Evolutionary conservation across 2,797 vertebrate species (phyloP).

Genomic region (Microctenopoma steveboyesi): DNA sequence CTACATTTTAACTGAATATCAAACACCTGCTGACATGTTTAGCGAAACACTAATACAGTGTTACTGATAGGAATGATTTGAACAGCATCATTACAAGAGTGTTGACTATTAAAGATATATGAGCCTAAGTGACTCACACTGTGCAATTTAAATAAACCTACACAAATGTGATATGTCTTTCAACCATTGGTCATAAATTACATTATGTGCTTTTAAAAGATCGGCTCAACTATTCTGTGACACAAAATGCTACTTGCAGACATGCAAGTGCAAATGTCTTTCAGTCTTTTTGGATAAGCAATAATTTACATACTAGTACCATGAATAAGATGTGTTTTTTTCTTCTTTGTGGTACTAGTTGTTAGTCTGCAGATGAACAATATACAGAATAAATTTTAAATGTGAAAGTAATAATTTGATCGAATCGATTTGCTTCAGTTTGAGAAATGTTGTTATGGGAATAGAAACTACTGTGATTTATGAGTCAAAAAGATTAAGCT

Average conservation of each 20-base stretch:
- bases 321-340: neutral
- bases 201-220: slow-evolving; percentile 20
- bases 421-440: neutral
- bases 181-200: neutral
- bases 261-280: slow-evolving; percentile 31
- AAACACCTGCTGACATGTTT: neutral
- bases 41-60: neutral
- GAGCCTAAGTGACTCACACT: neutral
- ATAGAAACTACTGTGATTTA: neutral
- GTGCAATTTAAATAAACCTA: neutral
- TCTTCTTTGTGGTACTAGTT: too few relatives aligned
- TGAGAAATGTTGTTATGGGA: neutral
- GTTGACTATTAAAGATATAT: neutral
- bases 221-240: slow-evolving; percentile 3
- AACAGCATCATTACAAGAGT: too few relatives aligned
- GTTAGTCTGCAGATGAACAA: neutral
- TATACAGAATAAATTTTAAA: neutral
- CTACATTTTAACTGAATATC: neutral
- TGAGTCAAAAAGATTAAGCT: neutral
- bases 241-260: slow-evolving; percentile 25
- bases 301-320: slow-evolving; percentile 19
- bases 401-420: neutral
- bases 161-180: neutral
- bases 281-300: slow-evolving; percentile 25
- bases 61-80: too few relatives aligned